Conservation (phyloP, 2,888 invertebrate species). For the Drosophila sordidapex region DNA sequence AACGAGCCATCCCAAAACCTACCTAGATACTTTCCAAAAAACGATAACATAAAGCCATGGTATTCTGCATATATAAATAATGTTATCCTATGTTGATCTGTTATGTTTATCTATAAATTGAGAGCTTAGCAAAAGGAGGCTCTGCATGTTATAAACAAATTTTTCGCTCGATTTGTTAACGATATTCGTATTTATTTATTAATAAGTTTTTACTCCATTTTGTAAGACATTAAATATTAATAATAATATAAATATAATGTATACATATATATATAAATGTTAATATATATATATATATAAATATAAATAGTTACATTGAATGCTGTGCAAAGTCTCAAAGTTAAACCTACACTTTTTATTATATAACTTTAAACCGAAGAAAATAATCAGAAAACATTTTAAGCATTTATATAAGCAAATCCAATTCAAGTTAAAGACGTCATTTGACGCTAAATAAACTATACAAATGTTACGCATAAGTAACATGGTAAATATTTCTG, state of each 20-base stretch:
- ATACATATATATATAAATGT: slow-evolving; percentile 40
- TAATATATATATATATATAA: slow-evolving; percentile 59
- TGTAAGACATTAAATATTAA: slow-evolving; percentile 38
- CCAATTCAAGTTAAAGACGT: slow-evolving; percentile 17
- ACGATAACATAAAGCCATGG: slow-evolving; percentile 6
- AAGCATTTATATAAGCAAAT: slow-evolving; percentile 26
- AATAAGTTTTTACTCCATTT: slow-evolving; percentile 62
- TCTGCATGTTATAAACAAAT: slow-evolving; percentile 23
- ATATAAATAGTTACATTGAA: slow-evolving; percentile 60
- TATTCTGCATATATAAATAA: slow-evolving; percentile 6
- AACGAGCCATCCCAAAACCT: slow-evolving; percentile 17
- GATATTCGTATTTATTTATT: slow-evolving; percentile 56
- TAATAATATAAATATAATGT: slow-evolving; percentile 31
- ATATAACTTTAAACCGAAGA: slow-evolving; percentile 45
- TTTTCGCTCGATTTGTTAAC: slow-evolving; percentile 49
- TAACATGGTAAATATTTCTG: background rate
- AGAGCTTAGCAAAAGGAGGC: slow-evolving; percentile 12
- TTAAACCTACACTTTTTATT: slow-evolving; percentile 73
- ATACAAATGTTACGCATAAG: slow-evolving; percentile 14
- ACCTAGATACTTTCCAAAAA: slow-evolving; percentile 3
- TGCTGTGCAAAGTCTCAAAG: slow-evolving; percentile 78
- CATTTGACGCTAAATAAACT: slow-evolving; percentile 18
- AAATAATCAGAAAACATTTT: slow-evolving; percentile 37
- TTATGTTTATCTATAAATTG: background rate
- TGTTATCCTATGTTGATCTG: slow-evolving; percentile 4